Percentiles rank a stretch among this genome's conserved stretches.
phyloP scores from a whole-genome alignment of 2,113 vertebrate genomes.

The Vulpes lagopus region DNA sequence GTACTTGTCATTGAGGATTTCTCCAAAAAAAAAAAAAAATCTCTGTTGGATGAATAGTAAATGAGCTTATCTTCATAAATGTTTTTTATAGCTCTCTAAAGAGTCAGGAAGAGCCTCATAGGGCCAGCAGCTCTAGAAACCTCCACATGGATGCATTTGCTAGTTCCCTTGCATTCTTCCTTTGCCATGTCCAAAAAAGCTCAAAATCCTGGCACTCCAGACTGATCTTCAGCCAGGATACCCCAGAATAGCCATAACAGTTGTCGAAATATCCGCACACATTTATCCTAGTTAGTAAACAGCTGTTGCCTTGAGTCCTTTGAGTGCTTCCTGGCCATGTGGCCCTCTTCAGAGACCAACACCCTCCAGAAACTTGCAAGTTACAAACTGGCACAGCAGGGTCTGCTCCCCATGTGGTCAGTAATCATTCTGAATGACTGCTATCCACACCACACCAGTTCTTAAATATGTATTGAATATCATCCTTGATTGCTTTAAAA shows the following conservation, averaged over 20 bases:
- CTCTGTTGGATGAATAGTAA: not conserved
- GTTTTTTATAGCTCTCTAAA: not conserved
- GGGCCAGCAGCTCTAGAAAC: too few species aligned
- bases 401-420: not conserved
- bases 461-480: not conserved
- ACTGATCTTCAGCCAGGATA: not conserved
- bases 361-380: not conserved
- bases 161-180: not conserved
- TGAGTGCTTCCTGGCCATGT: fast-evolving
- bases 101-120: not conserved
- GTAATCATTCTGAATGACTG: too few species aligned
- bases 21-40: not conserved
- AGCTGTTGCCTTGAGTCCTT: not conserved
- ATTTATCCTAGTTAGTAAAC: not conserved
- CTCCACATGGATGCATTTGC: not conserved
- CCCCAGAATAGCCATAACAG: not conserved
- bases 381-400: too few species aligned
- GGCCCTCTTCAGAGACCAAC: not conserved
- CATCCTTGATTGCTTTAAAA: not conserved
- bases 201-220: not conserved
- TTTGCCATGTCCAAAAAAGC: not conserved
- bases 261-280: not conserved
- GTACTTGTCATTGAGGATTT: not conserved
- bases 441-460: not conserved
- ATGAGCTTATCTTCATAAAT: not conserved